Conservation (phyloP, 2,888 invertebrate genomes). For the Anticlea derivata region DNA sequence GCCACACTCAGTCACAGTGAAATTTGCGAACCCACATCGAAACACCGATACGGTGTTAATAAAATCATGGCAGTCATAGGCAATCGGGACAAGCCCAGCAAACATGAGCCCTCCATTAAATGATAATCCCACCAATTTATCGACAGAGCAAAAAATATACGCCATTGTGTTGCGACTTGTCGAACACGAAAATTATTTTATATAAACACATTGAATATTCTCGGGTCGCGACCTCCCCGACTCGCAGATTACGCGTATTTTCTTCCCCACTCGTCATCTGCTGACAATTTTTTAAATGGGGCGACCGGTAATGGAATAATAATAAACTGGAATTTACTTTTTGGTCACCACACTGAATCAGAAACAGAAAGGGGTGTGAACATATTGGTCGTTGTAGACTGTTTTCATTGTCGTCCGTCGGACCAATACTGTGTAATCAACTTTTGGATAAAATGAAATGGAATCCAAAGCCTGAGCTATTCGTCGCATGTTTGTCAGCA, state of each 20-base stretch:
- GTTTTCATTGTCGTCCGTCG: constrained; percentile 75
- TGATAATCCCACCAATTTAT: constrained; percentile 83
- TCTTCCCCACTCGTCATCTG: constrained; percentile 75
- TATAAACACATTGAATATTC: constrained; percentile 83
- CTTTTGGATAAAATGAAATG: constrained; percentile 75
- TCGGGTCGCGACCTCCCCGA: constrained; percentile 66
- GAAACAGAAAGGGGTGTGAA: constrained; percentile 82
- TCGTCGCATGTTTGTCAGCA: constrained; percentile 84
- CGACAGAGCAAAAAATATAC: constrained; percentile 78
- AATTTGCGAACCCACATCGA: constrained; percentile 59
- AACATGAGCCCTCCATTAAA: constrained; percentile 84
- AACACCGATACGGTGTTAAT: constrained; percentile 75
- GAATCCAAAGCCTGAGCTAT: constrained; percentile 72
- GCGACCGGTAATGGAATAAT: constrained; percentile 82
- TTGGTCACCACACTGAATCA: constrained; percentile 80
- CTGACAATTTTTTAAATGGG: constrained; percentile 83
- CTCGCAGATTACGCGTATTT: constrained; percentile 65
- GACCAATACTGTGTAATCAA: constrained; percentile 82
- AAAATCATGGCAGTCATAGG: constrained; percentile 81
- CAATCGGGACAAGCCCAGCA: constrained; percentile 76
- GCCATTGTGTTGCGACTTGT: constrained; percentile 80
- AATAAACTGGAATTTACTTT: constrained; percentile 84
- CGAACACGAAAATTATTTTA: constrained; percentile 83
- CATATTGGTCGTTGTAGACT: constrained; percentile 75
- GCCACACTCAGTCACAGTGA: constrained; percentile 51